phyloP scores from a whole-genome alignment of 2,113 vertebrate species.

The Pituophis catenifer region DNA sequence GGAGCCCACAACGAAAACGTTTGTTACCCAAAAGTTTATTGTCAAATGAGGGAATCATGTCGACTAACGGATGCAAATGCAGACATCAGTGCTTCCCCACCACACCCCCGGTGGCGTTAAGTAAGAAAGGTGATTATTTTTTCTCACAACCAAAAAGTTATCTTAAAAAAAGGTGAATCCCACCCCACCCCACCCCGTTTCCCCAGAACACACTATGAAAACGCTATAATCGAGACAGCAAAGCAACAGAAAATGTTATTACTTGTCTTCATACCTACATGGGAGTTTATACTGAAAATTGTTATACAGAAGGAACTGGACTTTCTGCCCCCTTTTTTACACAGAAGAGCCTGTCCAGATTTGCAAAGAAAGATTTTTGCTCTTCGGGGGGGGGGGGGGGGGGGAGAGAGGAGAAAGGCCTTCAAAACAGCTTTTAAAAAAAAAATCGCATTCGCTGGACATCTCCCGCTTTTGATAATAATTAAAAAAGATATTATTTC shows the following conservation, averaged over 20 bases:
- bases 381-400: no score
- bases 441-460: background rate
- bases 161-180: background rate
- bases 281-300: background rate
- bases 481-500: background rate
- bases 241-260: background rate
- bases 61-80: background rate
- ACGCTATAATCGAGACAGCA: background rate
- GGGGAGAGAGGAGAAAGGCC: background rate
- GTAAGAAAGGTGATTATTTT: background rate
- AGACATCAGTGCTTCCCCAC: no score
- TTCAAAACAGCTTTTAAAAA: background rate
- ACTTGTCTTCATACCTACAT: background rate
- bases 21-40: background rate
- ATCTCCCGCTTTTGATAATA: background rate
- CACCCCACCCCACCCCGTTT: background rate
- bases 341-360: background rate
- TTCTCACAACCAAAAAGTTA: background rate
- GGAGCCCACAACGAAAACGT: background rate
- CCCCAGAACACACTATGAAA: background rate
- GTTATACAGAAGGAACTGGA: conserved; percentile 17
- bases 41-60: background rate
- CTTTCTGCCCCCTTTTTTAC: conserved; percentile 5
- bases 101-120: background rate
- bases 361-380: background rate